These are phyloP conservation scores for Cyanoliseus patagonus DNA, from an alignment of 2,113 vertebrate genomes.

Conservation along the genomic window DNA sequence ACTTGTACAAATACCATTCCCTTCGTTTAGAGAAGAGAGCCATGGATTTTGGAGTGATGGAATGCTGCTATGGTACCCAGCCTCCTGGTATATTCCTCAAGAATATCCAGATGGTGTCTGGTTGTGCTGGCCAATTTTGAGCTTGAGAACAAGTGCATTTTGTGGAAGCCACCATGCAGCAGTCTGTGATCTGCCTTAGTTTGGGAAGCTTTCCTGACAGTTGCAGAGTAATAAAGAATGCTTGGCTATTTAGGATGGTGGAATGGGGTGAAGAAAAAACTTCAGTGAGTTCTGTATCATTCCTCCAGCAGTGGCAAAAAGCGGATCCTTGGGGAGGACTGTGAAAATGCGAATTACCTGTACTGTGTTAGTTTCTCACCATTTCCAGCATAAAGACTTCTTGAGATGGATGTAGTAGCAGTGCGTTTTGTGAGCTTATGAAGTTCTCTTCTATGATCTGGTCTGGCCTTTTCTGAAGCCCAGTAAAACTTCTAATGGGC, in stretches of 20 bases:
- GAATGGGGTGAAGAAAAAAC: not conserved
- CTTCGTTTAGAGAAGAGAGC: not conserved
- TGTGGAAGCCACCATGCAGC: not conserved
- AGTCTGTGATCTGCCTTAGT: not conserved
- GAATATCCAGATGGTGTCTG: not conserved
- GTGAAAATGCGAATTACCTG: not conserved
- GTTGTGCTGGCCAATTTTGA: not conserved
- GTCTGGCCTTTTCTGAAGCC: not conserved
- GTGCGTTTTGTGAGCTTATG: not conserved
- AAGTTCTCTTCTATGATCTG: not conserved
- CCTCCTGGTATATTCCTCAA: not conserved
- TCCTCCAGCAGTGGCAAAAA: not conserved
- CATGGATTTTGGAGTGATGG: not conserved
- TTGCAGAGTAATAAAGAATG: not conserved
- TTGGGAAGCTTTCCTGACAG: not conserved
- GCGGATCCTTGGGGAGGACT: not conserved
- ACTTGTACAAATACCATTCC: not conserved
- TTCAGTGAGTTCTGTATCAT: not conserved
- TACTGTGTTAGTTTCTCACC: not conserved
- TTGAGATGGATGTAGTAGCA: not conserved
- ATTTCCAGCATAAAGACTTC: not conserved
- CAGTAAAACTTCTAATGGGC: not conserved
- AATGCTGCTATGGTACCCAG: not conserved
- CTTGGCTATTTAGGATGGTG: not conserved
- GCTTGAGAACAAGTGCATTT: not conserved